Evolutionary conservation across 2,888 invertebrate genomes (phyloP).

Genomic region (Ochropleura leucogaster): DNA sequence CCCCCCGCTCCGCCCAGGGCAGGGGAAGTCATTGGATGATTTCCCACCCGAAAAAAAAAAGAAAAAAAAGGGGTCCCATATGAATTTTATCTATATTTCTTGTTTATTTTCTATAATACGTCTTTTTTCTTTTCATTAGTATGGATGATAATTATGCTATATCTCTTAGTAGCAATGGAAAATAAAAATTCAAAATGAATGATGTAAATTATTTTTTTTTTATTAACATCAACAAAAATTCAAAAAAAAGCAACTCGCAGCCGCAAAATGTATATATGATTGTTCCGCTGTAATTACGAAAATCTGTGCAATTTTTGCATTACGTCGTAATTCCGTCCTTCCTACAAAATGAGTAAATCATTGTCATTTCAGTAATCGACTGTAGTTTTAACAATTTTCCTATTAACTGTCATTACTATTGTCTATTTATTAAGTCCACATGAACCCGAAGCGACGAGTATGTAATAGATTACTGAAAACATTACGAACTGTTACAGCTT

Average conservation of each 20-base stretch:
- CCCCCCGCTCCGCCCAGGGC: too few relatives aligned
- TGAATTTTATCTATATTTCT: too few relatives aligned
- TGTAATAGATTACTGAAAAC: background rate
- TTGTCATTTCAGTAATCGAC: conserved; percentile 50
- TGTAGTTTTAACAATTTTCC: conserved; percentile 38
- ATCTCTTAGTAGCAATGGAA: too few relatives aligned
- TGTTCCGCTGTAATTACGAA: conserved; percentile 43
- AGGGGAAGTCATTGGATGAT: too few relatives aligned
- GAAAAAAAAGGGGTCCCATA: too few relatives aligned
- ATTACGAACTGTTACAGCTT: background rate
- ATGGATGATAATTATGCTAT: too few relatives aligned
- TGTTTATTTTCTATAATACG: too few relatives aligned
- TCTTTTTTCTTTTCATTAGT: too few relatives aligned
- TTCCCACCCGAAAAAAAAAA: too few relatives aligned
- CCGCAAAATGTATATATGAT: conserved; percentile 46
- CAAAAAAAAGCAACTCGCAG: conserved; percentile 1
- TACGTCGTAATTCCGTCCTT: conserved; percentile 40
- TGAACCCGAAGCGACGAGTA: background rate
- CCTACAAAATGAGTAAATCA: conserved; percentile 47
- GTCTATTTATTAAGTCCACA: conserved; percentile 24
- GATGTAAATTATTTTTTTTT: too few relatives aligned
- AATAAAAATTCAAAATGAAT: too few relatives aligned
- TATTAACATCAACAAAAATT: too few relatives aligned
- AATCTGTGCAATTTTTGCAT: conserved; percentile 58
- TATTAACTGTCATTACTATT: conserved; percentile 22